These are phyloP conservation scores for Drosophila differens DNA, from an alignment of 2,888 invertebrate species.

Conservation along the genomic window DNA sequence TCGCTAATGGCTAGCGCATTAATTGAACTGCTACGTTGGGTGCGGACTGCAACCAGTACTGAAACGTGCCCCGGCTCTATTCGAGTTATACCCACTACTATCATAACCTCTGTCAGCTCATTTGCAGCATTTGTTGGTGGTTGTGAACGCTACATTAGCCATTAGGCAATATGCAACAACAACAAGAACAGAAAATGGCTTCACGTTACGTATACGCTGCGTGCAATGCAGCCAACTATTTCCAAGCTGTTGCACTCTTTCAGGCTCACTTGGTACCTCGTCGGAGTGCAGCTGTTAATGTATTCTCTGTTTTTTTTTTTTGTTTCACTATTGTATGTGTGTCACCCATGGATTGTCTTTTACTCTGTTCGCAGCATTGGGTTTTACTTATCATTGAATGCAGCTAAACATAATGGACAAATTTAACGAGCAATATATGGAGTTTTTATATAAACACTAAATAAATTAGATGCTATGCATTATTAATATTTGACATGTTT, in stretches of 20 bases:
- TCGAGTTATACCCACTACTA: conserved; percentile 54
- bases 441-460: neutral
- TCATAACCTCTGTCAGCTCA: conserved; percentile 76
- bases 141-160: conserved; percentile 60
- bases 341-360: conserved; percentile 10
- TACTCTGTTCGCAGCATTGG: neutral
- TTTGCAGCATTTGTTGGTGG: conserved; percentile 74
- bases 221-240: conserved; percentile 60
- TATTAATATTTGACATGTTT: neutral
- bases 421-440: neutral
- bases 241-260: conserved; percentile 79
- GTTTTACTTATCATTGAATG: conserved; percentile 17
- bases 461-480: conserved; percentile 2
- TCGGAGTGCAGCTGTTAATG: conserved; percentile 34
- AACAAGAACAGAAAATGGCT: conserved; percentile 39
- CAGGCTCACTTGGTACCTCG: conserved; percentile 69
- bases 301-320: neutral
- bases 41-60: conserved; percentile 51
- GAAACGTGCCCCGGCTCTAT: neutral
- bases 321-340: neutral
- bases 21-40: conserved; percentile 57
- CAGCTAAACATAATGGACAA: conserved; percentile 4
- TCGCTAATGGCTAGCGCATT: conserved; percentile 71
- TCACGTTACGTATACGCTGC: conserved; percentile 67
- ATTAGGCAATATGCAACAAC: conserved; percentile 45